Percentiles rank a stretch among this genome's conserved stretches.
These are phyloP conservation scores for Paragorgia papillata DNA, from an alignment of 92 coral and sea anemone species.

Conservation along the genomic window DNA sequence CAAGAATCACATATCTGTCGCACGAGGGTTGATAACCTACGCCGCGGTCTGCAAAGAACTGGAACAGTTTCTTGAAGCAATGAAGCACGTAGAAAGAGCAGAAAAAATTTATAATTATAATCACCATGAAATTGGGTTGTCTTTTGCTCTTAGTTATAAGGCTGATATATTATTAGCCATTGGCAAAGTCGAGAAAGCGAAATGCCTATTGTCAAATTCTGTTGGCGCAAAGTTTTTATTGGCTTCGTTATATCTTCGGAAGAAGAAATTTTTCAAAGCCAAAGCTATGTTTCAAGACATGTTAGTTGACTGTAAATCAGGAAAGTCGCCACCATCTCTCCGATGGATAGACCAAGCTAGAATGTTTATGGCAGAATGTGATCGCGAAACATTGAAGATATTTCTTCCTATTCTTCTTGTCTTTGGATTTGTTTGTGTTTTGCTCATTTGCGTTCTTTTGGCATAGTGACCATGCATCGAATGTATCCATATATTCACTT, in stretches of 20 bases:
- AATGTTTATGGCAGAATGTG: not conserved
- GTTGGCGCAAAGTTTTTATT: not conserved
- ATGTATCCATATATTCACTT: no score
- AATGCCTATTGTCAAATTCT: not conserved
- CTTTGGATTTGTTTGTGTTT: no score
- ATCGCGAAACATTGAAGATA: not conserved
- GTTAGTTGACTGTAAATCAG: not conserved
- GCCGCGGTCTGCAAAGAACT: conserved; percentile 64
- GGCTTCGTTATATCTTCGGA: not conserved
- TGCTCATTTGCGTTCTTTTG: no score
- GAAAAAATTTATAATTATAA: conserved; percentile 35
- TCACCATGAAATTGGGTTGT: not conserved
- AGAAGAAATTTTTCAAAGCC: not conserved
- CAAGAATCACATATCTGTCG: conserved; percentile 65
- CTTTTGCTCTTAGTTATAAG: not conserved
- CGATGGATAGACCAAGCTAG: not conserved
- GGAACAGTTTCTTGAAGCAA: conserved; percentile 61
- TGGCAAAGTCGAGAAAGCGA: conserved; percentile 14
- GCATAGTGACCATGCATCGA: no score
- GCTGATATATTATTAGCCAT: no score
- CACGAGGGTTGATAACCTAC: conserved; percentile 79
- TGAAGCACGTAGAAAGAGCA: conserved; percentile 62
- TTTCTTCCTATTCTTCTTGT: not conserved
- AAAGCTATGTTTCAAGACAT: not conserved
- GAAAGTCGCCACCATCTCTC: not conserved